A percentile compares a stretch with the other conserved stretches of the same genome.
Evolutionary conservation across 2,888 invertebrate genomes (phyloP).

Genomic region (Parelbella ahira): DNA sequence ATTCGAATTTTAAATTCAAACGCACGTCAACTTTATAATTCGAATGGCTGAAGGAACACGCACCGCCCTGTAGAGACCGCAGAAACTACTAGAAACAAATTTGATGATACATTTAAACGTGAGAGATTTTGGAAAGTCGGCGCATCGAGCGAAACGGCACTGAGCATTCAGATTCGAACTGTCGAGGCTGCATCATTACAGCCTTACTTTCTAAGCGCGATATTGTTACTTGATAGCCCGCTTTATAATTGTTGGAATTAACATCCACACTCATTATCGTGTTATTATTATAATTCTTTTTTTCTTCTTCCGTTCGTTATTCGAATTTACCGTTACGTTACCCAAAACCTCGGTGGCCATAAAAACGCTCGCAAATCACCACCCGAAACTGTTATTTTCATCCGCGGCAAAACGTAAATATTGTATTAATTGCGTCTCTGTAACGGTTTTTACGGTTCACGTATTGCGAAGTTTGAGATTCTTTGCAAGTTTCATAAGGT

Average conservation of each 20-base stretch:
- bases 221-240: slow-evolving; percentile 36
- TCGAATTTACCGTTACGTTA: slow-evolving; percentile 17
- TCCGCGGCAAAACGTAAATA: slow-evolving; percentile 20
- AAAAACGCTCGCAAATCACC: slow-evolving; percentile 22
- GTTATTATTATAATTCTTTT: slow-evolving; percentile 7
- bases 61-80: slow-evolving; percentile 15
- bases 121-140: slow-evolving; percentile 73
- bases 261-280: slow-evolving; percentile 18
- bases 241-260: slow-evolving; percentile 33
- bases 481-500: too few relatives aligned
- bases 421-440: slow-evolving; percentile 13
- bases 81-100: slow-evolving; percentile 24
- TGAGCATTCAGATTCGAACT: slow-evolving; percentile 44
- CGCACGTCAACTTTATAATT: slow-evolving; percentile 1
- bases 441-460: slow-evolving; percentile 14
- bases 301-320: slow-evolving; percentile 15
- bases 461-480: too few relatives aligned
- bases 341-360: slow-evolving; percentile 10
- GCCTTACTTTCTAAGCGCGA: slow-evolving; percentile 48
- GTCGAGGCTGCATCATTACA: slow-evolving; percentile 28
- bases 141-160: slow-evolving; percentile 60
- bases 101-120: slow-evolving; percentile 33
- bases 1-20: slow-evolving; percentile 6
- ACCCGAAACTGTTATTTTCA: slow-evolving; percentile 26
- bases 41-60: slow-evolving; percentile 19